Base-by-base conservation (phyloP, 2,888 invertebrate species). In the Crossocerus cetratus region DNA sequence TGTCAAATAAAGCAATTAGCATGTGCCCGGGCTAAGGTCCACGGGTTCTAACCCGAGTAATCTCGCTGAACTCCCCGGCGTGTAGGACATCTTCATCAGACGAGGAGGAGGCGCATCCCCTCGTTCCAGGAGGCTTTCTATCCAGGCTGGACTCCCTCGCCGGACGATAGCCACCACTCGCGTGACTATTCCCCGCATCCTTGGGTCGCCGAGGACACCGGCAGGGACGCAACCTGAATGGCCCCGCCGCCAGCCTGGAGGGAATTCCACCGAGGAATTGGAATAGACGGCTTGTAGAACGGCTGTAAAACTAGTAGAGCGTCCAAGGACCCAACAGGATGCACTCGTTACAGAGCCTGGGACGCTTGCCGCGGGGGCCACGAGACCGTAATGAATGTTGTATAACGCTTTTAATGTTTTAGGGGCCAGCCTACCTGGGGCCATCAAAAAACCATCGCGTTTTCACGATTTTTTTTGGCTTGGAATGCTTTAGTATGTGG, bases 1-100 rank as follows among this genome's bases (percentile, higher is more conserved):
- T 89, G 90, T 90, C 90, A 90, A 90, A 90, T 90, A 90, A 90
- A 90, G 90, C 90, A 90, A 90, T 90, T 90, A 90, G 89, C 90
- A 87, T 88, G 88, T 88, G 87, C 88, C 87, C 86, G 87, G 89
- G 87, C 88, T 88, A 87, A 85, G 84, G 83, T 86, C 87, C 84
- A 83, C 82, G 80, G 84, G 81, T 84, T 84, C 84, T 83, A 83
- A 87, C 84, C 83, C 83, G 86, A 84, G 88, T 90, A 89, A 89
- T 89, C 89, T 89, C 87, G 83, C 74, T 80, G 63, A 80, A 78
- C 86, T 90, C 90, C 90, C 90, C 84, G 86, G 89, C 87, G 90
- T 87, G 89, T 88, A 88, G 89, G 90, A 88, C 89, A 90, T 90
- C 90, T 90, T 90, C 90, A 90, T 90, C 90, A 90, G 87, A 80